Evolutionary conservation across 2,888 invertebrate species (phyloP), one percentile per base, ranked within the genome.

Genomic region (Rambutsinella grinnellia): DNA sequence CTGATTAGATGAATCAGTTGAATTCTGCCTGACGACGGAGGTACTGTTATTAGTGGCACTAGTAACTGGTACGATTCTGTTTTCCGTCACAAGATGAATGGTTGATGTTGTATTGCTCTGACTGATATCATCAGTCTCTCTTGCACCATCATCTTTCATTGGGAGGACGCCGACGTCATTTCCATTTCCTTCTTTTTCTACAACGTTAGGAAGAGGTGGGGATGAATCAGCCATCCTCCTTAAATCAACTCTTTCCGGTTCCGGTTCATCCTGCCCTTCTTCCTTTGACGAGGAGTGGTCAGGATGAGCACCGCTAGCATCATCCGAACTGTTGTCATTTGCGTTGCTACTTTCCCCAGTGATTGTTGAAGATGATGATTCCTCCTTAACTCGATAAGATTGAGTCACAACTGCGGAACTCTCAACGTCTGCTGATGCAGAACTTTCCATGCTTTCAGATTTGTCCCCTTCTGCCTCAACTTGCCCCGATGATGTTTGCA

Each of bases 221-320:
- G 62, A 61, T 1, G 62, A 58, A 28, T 70, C 75, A 66, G 21
- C n/a, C 49, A 19, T 54, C 58, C 56, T 71, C 67, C 66, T 67
- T 71, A 67, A 70, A 56, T 57, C 76, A 71, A 75, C 79, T 70
- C 76, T 79, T 83, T 83, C 81, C 81, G 79, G 79, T 81, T 83
- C 81, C 83, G 77, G 75, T 76, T 76, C 68, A 49, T 57, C 21
- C 26, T 3, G 28, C 26, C 51, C 54, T 21, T 69, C 69, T 66
- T 77, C 67, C 67, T 58, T 46, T 56, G 53, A 54, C 26, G 17
- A 28, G 47, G 51, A 27, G 28, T 49, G 62, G 46, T 49, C 58
- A 49, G 13, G 19, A 17, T 1, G 10, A 47, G n/a, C 68, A 60
- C n/a, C 60, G 51, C n/a, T 36, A 36, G 36, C 36, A 47, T 36